phyloP scores from a whole-genome alignment of 1,140 invertebrate species.

The Epicauta chinensis region DNA sequence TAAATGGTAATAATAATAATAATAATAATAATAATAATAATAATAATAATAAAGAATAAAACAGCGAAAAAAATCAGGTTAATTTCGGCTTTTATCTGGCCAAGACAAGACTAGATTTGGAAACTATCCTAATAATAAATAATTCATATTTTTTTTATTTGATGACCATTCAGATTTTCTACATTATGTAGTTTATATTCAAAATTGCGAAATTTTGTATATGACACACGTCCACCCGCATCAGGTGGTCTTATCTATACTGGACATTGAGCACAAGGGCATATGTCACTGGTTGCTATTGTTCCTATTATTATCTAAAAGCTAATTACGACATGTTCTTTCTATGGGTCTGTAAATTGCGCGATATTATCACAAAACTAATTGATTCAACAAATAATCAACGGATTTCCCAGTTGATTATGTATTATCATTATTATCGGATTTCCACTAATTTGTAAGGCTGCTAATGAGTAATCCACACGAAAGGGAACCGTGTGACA shows the following conservation, averaged over 20 bases:
- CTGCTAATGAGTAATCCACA: no score
- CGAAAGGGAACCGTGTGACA: no score
- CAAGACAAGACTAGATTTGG: constrained; percentile 9
- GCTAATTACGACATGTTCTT: constrained; percentile 7
- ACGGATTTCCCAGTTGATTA: no score
- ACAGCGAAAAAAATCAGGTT: not conserved
- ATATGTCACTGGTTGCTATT: not conserved
- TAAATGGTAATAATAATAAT: no score
- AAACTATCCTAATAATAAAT: not conserved
- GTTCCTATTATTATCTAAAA: constrained; percentile 6
- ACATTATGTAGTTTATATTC: not conserved
- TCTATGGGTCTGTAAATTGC: no score
- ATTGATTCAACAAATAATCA: no score
- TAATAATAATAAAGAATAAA: no score
- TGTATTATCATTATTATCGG: no score
- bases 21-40: no score
- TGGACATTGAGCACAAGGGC: constrained; percentile 12
- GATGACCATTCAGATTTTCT: constrained; percentile 1
- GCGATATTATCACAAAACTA: no score
- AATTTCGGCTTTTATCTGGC: not conserved
- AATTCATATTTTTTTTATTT: constrained; percentile 2
- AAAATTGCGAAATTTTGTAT: not conserved
- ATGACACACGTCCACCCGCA: constrained; percentile 12
- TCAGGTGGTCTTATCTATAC: constrained; percentile 12
- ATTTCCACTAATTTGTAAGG: no score